Evolutionary conservation across 2,797 vertebrate genomes (phyloP), one percentile per base, ranked within the genome.

Genomic region (Meda fulgida): DNA sequence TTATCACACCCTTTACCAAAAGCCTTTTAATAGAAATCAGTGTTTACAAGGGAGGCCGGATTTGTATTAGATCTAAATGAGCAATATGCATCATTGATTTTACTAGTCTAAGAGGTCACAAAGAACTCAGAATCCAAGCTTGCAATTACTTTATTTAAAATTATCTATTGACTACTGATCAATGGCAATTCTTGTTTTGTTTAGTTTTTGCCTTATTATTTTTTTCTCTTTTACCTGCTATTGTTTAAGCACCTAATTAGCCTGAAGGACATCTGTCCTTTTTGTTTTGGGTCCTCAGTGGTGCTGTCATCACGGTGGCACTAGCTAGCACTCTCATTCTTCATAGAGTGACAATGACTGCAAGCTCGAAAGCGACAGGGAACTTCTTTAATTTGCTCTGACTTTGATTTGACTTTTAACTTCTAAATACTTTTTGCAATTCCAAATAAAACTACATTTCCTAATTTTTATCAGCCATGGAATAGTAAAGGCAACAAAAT

Each of bases 101-200:
- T 95, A 97, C 96, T 97, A 96, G 97, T 96, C 96, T 96, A 96
- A 97, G 96, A 97, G 97, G 97, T 99, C 97, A 97, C 96, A 95
- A 96, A 96, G 96, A 98, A 97, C 95, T 97, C 93, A 90, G 94
- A 96, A 96, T 95, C 95, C 95, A 95, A 96, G 96, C 95, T 94
- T 92, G 96, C 97, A 97, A 97, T 97, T 97, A 97, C 97, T 98
- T 98, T 97, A 97, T 97, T 97, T 97, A 97, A 97, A 98, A 99
- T 98, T 95, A 97, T 97, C 96, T 97, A 96, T 97, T 97, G 96
- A 96, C 94, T 95, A 93, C 95, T 96, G 97, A 98, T 99, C 97
- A 97, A 98, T 98, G 96, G 94, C 96, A 97, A 97, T 98, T 97
- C 97, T 97, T 96, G 96, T 94, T 95, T 95, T 94, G 93, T 91